A percentile compares a stretch with the other conserved stretches of the same genome.
Evolutionary conservation across 2,888 invertebrate genomes (phyloP).

Genomic region (Amphipoea lucens): DNA sequence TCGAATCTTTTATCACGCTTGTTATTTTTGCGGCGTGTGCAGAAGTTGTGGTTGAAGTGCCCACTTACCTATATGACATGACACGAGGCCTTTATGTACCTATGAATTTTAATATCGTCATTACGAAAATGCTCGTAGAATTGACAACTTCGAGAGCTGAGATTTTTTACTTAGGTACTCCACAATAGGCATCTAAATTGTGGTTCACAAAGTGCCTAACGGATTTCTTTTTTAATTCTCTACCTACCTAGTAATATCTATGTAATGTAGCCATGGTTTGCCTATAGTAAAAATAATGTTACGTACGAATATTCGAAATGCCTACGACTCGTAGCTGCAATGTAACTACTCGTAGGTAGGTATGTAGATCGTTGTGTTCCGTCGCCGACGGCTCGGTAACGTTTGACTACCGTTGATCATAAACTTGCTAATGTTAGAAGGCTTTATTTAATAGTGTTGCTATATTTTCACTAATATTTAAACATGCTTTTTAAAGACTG

Average conservation of each 20-base stretch:
- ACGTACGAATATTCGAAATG: background rate
- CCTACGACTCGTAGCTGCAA: background rate
- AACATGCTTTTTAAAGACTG: background rate
- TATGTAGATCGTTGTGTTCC: slow-evolving; percentile 9
- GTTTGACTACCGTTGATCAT: background rate
- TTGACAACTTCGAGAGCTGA: background rate
- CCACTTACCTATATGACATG: slow-evolving; percentile 30
- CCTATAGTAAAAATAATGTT: background rate
- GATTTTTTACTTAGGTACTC: background rate
- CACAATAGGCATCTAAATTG: background rate
- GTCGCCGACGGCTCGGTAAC: slow-evolving; percentile 13
- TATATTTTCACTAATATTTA: background rate
- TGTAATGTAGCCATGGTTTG: background rate
- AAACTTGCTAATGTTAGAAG: background rate
- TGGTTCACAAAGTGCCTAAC: background rate
- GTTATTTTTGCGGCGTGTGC: slow-evolving; percentile 61
- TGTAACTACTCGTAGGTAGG: background rate
- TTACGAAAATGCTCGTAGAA: slow-evolving; percentile 1
- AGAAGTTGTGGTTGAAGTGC: slow-evolving; percentile 28
- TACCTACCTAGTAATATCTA: background rate
- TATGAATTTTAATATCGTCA: slow-evolving; percentile 19
- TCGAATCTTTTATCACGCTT: slow-evolving; percentile 67
- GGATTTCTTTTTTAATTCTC: background rate
- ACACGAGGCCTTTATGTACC: slow-evolving; percentile 19
- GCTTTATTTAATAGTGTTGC: background rate